Base-by-base conservation (phyloP, 2,888 invertebrate genomes). In the Orchesella flavescens region DNA sequence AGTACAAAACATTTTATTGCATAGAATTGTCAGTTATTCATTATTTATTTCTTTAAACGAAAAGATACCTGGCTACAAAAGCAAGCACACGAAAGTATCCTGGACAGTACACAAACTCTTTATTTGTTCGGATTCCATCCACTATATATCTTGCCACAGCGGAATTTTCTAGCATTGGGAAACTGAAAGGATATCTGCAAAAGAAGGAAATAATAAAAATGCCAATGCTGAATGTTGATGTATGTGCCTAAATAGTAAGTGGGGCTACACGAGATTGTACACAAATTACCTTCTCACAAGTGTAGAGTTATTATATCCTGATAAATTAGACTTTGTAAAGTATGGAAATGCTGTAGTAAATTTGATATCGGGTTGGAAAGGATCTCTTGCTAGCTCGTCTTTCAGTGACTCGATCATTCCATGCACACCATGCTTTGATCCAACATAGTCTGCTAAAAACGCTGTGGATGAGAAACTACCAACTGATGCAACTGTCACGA, bases 401-500 rank as follows among this genome's bases (percentile, higher is more conserved):
- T 75, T 78, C 1, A 85, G 15, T 1, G 76, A 53, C 55, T 85
- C 83, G 46, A 83, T 71, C 75, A 83, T 83, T 43, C 85, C 85
- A 1, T 79, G 63, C 23, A 83, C 24, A 0, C 59, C 81, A 69
- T 76, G 74, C 23, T 86, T 84, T 0, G 85, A 83, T 0, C 83
- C 83, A 10, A 83, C 65, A 73, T 86, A 86, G 24, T 85, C 73
- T 2, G 85, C 83, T 17, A 71, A 65, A 72, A 76, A 76, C 17
- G 74, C 73, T 0, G 83, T 63, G 1, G 68, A 66, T 0, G 73
- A 74, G 34, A 63, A 82, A 19, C 81, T 78, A 0, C 63, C 77
- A 0, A 78, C 59, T 0, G 82, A 79, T 4, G 80, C 78, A n/a
- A 85, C 79, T 4, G 86, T 85, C 5, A 87, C 71, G 23, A 87